Evolutionary conservation across 2,113 vertebrate species (phyloP).

Genomic region (Festucalex cinctus): DNA sequence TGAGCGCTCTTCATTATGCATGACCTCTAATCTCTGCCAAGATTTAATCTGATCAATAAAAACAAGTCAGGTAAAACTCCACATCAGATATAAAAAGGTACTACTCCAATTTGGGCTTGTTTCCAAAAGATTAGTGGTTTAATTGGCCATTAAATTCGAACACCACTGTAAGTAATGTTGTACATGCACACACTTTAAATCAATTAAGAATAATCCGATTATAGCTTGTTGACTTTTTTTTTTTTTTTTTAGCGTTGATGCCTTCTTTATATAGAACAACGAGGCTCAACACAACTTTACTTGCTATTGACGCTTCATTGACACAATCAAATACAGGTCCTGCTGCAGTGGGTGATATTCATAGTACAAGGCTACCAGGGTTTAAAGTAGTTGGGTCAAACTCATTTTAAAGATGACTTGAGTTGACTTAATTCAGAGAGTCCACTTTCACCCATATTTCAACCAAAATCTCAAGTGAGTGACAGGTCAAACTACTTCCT

Average conservation of each 20-base stretch:
- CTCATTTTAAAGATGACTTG: too few relatives aligned
- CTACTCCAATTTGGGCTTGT: conserved; percentile 1
- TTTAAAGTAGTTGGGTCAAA: neutral
- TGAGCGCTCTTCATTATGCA: conserved; percentile 1
- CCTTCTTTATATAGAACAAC: too few relatives aligned
- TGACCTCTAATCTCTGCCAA: conserved; percentile 2
- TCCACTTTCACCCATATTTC: too few relatives aligned
- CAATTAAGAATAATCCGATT: neutral
- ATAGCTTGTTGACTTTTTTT: neutral
- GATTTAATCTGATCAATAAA: conserved; percentile 3
- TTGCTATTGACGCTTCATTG: neutral
- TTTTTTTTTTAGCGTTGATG: neutral
- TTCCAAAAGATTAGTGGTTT: conserved; percentile 7
- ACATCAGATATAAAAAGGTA: neutral
- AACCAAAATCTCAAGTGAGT: too few relatives aligned
- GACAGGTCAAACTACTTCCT: too few relatives aligned
- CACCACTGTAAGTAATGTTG: neutral
- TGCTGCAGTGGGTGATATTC: too few relatives aligned
- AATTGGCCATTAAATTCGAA: conserved; percentile 4
- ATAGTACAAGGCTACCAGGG: neutral
- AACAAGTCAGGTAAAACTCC: conserved; percentile 7
- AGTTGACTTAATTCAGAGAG: too few relatives aligned
- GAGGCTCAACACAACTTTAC: neutral
- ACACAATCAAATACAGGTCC: neutral
- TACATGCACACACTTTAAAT: conserved; percentile 10